phyloP scores from a whole-genome alignment of 2,113 vertebrate genomes.

The Heptranchias perlo region DNA sequence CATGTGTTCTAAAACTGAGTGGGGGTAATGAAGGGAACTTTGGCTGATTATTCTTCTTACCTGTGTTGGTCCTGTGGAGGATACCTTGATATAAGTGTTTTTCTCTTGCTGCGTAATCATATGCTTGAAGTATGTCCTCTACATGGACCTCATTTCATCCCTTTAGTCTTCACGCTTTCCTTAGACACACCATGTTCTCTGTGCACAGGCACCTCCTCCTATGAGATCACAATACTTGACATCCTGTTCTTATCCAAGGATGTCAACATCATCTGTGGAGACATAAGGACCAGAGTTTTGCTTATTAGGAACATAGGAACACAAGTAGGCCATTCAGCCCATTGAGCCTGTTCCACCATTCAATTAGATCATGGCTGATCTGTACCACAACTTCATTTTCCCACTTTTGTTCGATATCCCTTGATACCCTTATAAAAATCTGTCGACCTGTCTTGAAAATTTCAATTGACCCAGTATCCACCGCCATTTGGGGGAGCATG shows the following conservation, averaged over 20 bases:
- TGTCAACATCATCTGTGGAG: background rate
- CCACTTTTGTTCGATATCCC: background rate
- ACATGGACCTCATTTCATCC: background rate
- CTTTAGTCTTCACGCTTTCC: background rate
- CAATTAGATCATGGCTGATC: background rate
- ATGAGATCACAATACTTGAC: background rate
- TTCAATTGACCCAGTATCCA: background rate
- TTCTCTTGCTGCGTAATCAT: too few relatives aligned
- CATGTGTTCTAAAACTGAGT: too few relatives aligned
- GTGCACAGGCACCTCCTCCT: background rate
- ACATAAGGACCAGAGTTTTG: background rate
- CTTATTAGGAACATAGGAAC: background rate
- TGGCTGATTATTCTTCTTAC: too few relatives aligned
- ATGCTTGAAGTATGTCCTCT: too few relatives aligned
- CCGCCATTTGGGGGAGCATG: background rate
- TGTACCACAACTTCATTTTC: background rate
- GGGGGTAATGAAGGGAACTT: too few relatives aligned
- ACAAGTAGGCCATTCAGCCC: background rate
- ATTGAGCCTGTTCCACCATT: background rate
- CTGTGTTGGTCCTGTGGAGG: too few relatives aligned
- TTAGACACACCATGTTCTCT: background rate
- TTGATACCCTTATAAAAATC: background rate
- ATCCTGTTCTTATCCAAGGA: background rate
- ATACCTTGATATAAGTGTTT: too few relatives aligned
- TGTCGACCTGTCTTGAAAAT: background rate